Conservation (phyloP, 2,888 invertebrate genomes). For the Argynnis bischoffii region DNA sequence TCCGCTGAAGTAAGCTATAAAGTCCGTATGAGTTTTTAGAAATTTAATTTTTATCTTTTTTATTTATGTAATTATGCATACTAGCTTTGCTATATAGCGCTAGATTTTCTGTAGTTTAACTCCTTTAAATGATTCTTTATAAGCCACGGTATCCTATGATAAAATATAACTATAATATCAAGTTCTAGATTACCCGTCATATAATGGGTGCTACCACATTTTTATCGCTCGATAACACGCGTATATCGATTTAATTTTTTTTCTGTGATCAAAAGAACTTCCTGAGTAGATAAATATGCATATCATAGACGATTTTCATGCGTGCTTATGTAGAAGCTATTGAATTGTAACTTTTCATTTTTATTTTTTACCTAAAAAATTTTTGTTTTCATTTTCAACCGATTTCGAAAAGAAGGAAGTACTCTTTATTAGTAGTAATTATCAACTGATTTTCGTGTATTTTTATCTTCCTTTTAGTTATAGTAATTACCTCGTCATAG, state of each 20-base stretch:
- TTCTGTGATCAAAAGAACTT: slow-evolving; percentile 6
- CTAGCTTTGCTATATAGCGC: background rate
- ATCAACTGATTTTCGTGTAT: too few relatives aligned
- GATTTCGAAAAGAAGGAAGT: too few relatives aligned
- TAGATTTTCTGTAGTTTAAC: too few relatives aligned
- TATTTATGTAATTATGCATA: background rate
- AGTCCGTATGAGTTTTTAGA: background rate
- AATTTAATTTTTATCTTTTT: background rate
- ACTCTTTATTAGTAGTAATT: too few relatives aligned
- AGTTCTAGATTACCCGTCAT: background rate
- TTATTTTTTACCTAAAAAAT: too few relatives aligned
- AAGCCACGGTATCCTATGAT: background rate
- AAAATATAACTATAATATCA: slow-evolving; percentile 6
- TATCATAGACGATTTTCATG: too few relatives aligned
- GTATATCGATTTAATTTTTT: slow-evolving; percentile 5
- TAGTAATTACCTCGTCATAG: too few relatives aligned
- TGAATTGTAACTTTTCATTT: too few relatives aligned
- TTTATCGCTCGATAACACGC: slow-evolving; percentile 25
- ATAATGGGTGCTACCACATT: slow-evolving; percentile 8
- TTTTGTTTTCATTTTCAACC: too few relatives aligned
- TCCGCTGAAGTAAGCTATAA: too few relatives aligned
- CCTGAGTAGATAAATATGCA: background rate
- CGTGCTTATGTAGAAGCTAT: too few relatives aligned
- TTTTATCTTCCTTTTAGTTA: too few relatives aligned
- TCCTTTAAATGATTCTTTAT: background rate